Conservation (phyloP, 2,113 vertebrate species). For the Ondatra zibethicus region DNA sequence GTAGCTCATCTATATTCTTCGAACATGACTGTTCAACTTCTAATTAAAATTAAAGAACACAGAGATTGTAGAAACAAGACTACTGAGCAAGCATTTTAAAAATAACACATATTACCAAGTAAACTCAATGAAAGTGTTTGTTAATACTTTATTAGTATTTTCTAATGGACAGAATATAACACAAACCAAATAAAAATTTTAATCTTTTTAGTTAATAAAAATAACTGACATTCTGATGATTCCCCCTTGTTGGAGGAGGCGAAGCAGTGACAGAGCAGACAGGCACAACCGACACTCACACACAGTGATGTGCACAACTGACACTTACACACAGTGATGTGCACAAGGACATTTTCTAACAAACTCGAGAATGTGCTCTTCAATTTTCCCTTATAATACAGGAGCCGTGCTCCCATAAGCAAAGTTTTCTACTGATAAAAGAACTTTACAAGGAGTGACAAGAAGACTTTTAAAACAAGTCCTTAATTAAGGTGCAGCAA, state of each 20-base stretch:
- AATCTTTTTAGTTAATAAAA: slow-evolving; percentile 92
- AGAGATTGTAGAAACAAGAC: slow-evolving; percentile 33
- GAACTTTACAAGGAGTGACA: slow-evolving; percentile 87
- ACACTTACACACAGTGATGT: slow-evolving; percentile 98
- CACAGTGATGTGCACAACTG: slow-evolving; percentile 98
- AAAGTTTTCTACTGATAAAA: slow-evolving; percentile 84
- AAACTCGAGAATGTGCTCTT: slow-evolving; percentile 91
- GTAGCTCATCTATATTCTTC: slow-evolving; percentile 6
- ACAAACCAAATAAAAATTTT: slow-evolving; percentile 91
- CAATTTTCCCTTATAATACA: slow-evolving; percentile 85
- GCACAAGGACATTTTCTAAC: slow-evolving; percentile 92
- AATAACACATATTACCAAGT: slow-evolving; percentile 76
- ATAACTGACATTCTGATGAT: slow-evolving; percentile 92
- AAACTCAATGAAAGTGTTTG: slow-evolving; percentile 84
- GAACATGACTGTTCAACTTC: slow-evolving; percentile 43
- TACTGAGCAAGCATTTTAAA: neutral
- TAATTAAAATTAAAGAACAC: slow-evolving; percentile 42
- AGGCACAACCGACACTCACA: slow-evolving; percentile 98
- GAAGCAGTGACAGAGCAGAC: slow-evolving; percentile 94
- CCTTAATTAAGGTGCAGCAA: slow-evolving; percentile 93
- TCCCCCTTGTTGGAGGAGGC: slow-evolving; percentile 85
- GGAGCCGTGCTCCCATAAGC: slow-evolving; percentile 85
- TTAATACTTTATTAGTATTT: slow-evolving; percentile 99
- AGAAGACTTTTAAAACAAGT: slow-evolving; percentile 99
- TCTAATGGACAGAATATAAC: slow-evolving; percentile 95